Evolutionary conservation across 2,113 vertebrate genomes (phyloP).

Genomic region (Myrmecobius fasciatus): DNA sequence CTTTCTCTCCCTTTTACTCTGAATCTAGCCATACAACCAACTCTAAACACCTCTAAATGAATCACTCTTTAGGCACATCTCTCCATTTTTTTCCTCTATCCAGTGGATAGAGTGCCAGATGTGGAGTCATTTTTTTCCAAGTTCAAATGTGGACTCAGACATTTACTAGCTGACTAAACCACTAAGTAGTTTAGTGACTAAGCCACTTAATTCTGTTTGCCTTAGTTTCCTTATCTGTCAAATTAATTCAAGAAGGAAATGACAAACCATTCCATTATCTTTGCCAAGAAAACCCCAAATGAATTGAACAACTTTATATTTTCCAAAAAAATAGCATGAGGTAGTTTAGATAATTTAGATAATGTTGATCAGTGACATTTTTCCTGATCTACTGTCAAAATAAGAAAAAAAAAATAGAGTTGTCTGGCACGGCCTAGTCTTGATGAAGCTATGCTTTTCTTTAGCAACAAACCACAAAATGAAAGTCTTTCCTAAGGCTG

Average conservation of each 20-base stretch:
- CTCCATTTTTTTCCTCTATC: neutral
- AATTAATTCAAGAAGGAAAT: neutral
- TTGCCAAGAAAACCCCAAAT: neutral
- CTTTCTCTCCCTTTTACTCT: neutral
- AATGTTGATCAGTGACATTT: neutral
- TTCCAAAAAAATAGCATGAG: neutral
- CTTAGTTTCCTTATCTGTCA: slow-evolving; percentile 46
- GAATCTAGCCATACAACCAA: neutral
- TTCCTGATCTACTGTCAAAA: neutral
- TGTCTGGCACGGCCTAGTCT: neutral
- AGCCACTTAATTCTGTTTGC: slow-evolving; percentile 30
- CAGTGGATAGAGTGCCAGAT: neutral
- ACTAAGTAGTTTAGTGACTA: too few relatives aligned
- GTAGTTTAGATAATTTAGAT: neutral
- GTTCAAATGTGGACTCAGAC: neutral
- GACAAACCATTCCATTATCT: neutral
- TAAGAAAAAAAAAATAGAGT: neutral
- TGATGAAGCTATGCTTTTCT: neutral
- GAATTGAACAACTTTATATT: neutral
- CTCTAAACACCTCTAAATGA: neutral
- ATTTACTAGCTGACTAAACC: slow-evolving; percentile 33
- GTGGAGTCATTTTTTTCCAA: neutral
- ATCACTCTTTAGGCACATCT: neutral
- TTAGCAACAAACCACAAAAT: neutral
- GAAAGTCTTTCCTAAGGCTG: neutral